Conservation (phyloP, 2,888 invertebrate genomes). For the Ypsolopha scabrella region DNA sequence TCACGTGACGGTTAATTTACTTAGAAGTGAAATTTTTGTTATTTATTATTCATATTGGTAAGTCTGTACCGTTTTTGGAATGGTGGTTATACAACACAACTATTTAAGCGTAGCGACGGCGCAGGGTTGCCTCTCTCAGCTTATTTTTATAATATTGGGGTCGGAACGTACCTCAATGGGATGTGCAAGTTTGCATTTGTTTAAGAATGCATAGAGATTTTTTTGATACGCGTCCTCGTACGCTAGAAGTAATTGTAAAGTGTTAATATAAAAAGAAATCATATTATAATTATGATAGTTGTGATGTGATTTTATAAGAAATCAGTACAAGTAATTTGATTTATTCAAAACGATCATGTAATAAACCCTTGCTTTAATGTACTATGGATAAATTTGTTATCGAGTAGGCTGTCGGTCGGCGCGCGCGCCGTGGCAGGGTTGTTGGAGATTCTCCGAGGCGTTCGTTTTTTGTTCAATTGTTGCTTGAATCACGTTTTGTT, state of each 20-base stretch:
- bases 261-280: conserved; percentile 4
- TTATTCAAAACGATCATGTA: conserved; percentile 43
- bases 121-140: conserved; percentile 53
- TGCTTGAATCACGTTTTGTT: conserved; percentile 33
- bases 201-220: conserved; percentile 54
- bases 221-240: conserved; percentile 25
- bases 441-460: conserved; percentile 24
- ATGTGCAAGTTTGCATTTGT: conserved; percentile 51
- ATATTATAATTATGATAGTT: conserved; percentile 15
- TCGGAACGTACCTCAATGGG: conserved; percentile 28
- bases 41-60: too few species aligned
- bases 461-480: conserved; percentile 25
- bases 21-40: too few species aligned
- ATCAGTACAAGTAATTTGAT: conserved; percentile 47
- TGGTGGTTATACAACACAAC: too few species aligned
- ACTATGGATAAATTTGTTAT: conserved; percentile 38
- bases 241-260: conserved; percentile 24
- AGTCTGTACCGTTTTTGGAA: too few species aligned
- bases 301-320: conserved; percentile 48
- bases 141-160: conserved; percentile 49
- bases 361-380: conserved; percentile 40
- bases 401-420: background rate
- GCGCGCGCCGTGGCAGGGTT: background rate
- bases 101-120: conserved; percentile 13
- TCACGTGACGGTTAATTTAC: too few species aligned